Evolutionary conservation across 2,113 vertebrate species (phyloP).

Genomic region (Alectura lathami): DNA sequence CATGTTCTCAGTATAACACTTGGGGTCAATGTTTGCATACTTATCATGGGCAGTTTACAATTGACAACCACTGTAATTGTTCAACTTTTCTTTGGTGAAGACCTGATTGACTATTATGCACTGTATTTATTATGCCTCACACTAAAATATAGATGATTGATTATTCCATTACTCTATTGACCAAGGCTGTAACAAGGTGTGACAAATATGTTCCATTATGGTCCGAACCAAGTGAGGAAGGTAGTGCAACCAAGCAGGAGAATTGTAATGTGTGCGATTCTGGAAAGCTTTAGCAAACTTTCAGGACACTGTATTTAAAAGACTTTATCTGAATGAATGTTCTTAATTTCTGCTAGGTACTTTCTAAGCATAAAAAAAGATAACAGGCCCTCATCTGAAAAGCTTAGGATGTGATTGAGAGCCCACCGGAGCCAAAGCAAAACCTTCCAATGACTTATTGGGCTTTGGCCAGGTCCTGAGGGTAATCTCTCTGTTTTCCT

Average conservation of each 20-base stretch:
- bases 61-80: constrained; percentile 64
- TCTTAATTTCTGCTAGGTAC: neutral
- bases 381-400: neutral
- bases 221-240: constrained; percentile 70
- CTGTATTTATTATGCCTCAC: constrained; percentile 74
- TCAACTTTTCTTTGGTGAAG: constrained; percentile 65
- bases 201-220: constrained; percentile 74
- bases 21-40: constrained; percentile 75
- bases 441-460: neutral
- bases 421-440: neutral
- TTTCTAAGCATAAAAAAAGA: neutral
- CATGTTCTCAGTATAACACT: constrained; percentile 67
- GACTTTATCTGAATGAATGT: constrained; percentile 2
- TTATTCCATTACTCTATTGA: constrained; percentile 77
- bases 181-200: constrained; percentile 71
- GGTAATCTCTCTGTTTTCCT: constrained; percentile 33
- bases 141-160: constrained; percentile 76
- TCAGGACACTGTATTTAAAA: constrained; percentile 17
- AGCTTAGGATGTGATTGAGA: constrained; percentile 5
- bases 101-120: constrained; percentile 67
- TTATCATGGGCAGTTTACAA: constrained; percentile 72
- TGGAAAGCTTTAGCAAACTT: constrained; percentile 61
- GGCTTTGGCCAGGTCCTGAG: constrained; percentile 14
- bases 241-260: constrained; percentile 73
- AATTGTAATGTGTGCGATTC: constrained; percentile 30